Base-by-base conservation (phyloP, 2,888 invertebrate genomes). In the Drosophila rellima region DNA sequence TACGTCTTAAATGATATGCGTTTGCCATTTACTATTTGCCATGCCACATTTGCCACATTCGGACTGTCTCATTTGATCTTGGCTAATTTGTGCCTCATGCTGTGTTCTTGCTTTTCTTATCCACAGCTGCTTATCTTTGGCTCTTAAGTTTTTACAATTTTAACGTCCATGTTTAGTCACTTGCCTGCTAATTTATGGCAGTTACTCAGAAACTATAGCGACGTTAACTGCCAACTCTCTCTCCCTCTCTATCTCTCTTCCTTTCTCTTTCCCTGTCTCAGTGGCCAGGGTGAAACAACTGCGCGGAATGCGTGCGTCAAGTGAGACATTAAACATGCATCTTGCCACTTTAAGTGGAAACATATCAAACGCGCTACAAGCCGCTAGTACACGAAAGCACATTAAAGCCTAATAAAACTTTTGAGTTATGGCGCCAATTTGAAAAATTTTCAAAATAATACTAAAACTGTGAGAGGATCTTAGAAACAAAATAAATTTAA, bases 1-100 rank as follows among this genome's bases (percentile, higher is more conserved):
- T 78, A 61, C 72, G 69, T 74, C 88, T 78, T 89, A 86, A 86
- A 89, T 89, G 85, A 86, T 86, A 89, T 87, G 82, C 71, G 42
- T 68, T 64, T 65, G 54, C 78, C 69, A 74, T 77, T 76, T 61
- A 42, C 71, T 35, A 71, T 42, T 76, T 56, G 72, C 82, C 76
- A 52, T 48, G 67, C 75, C 47, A 39, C 44, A 72, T 40, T 75
- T 51, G 78, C 78, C 75, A 40, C 52, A 77, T 60, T 70, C 60
- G 63, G 62, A 40, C 60, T 82, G 79, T 88, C 85, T 70, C 76
- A 82, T 76, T 88, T 56, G 63, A 62, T 63, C 47, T 63, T 71
- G 71, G 66, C 70, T 87, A 89, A 83, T 89, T 84, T 87, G 87
- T 74, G 75, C 87, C 63, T 50, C 51, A 65, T 50, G 57, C 40